Base-by-base conservation (phyloP, 37 sponge, comb jelly and placozoan genomes). In the Haliclona indistincta region DNA sequence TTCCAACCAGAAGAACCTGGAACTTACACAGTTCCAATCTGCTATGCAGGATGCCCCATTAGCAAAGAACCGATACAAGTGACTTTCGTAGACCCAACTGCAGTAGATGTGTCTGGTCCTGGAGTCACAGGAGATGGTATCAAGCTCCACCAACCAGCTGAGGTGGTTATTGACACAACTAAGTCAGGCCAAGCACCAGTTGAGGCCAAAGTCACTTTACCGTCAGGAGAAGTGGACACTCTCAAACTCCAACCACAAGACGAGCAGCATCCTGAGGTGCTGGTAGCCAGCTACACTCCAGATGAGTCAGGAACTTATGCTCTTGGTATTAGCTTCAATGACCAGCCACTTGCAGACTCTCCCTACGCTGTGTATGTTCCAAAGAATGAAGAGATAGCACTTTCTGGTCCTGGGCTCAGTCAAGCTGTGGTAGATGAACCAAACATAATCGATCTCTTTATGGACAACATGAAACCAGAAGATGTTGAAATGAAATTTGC, bases 121-220 rank as follows among this genome's bases (percentile, higher is more conserved):
- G 99, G 99, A 1, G 41, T 97, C 28, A 95, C 97, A 26, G 89
- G 96, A n/a, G 68, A 73, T 51, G 95, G 87, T 23, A 71, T 72
- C 26, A 63, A 63, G 26, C 74, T 86, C 51, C 56, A 66, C 15
- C 67, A 78, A 38, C 66, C 80, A 34, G 67, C 74, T 17, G 29
- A 22, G 10, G 80, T 86, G 3, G 58, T 32, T 7, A 62, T 90
- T 35, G 91, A 90, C 61, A 69, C 82, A 30, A 43, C 77, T n/a
- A 49, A 74, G 26, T 80, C 91, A 62, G 91, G 91, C 1, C 69
- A 66, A 17, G 77, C 70, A 40, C 74, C 78, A 19, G 41, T 90
- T 36, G 63, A 72, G 44, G 79, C 65, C 17, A 58, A 38, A 55
- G 85, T 90, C 29, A 75, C 43, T 0, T 52, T 44, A 29, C 93